These are phyloP conservation scores for Tarsius wallacei DNA, from an alignment of 2,797 vertebrate species.

Conservation along the genomic window DNA sequence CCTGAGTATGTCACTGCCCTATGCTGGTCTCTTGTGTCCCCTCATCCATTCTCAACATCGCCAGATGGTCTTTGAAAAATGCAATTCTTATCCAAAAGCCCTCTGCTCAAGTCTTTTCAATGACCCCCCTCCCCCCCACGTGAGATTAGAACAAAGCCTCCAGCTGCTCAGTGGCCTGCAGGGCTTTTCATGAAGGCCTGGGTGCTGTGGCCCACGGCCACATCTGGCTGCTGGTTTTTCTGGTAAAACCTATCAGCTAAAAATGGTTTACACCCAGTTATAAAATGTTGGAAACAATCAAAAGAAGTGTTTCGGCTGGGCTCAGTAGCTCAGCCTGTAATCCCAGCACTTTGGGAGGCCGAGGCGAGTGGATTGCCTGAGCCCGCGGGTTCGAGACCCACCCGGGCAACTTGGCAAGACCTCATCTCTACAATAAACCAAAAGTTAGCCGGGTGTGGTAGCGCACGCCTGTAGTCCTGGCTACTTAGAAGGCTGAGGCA, in stretches of 20 bases:
- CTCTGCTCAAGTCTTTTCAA: neutral
- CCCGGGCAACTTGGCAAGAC: too few relatives aligned
- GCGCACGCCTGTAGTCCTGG: too few relatives aligned
- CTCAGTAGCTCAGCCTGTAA: too few relatives aligned
- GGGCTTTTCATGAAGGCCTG: neutral
- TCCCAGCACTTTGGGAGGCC: too few relatives aligned
- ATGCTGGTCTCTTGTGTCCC: neutral
- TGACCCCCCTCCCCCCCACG: neutral
- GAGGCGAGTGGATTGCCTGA: too few relatives aligned
- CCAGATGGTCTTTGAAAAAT: conserved; percentile 47
- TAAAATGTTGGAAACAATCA: conserved; percentile 22
- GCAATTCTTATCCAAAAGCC: neutral
- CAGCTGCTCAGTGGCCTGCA: neutral
- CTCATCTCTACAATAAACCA: too few relatives aligned
- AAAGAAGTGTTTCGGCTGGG: neutral
- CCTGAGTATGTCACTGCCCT: conserved; percentile 4
- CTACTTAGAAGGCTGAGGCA: too few relatives aligned
- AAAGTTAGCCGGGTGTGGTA: too few relatives aligned
- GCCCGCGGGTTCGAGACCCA: too few relatives aligned
- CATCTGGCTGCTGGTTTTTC: neutral
- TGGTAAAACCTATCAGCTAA: neutral
- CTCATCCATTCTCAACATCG: neutral
- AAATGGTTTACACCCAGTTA: conserved; percentile 27
- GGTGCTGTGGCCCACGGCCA: neutral
- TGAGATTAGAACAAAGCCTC: conserved; percentile 32